phyloP scores from a whole-genome alignment of 2,113 vertebrate species.

The Chaenocephalus aceratus region DNA sequence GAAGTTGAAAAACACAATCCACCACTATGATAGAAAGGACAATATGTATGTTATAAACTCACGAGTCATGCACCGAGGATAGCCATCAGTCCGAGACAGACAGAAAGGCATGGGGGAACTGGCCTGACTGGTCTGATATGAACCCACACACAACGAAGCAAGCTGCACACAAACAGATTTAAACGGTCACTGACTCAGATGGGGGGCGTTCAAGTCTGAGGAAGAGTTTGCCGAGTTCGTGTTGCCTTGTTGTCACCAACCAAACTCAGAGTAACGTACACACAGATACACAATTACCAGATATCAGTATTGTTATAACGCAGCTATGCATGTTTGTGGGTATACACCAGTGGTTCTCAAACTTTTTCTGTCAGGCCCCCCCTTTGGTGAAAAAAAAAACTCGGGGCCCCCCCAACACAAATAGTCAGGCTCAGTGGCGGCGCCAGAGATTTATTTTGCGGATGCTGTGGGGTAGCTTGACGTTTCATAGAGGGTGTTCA shows the following conservation, averaged over 20 bases:
- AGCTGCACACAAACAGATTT: constrained; percentile 43
- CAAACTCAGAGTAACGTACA: not conserved
- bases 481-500: too few species aligned
- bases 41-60: not conserved
- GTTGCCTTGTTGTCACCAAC: not conserved
- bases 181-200: constrained; percentile 11
- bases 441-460: too few species aligned
- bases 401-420: too few species aligned
- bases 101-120: constrained; percentile 31
- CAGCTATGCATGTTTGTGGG: not conserved
- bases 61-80: not conserved
- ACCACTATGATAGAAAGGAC: not conserved
- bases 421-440: too few species aligned
- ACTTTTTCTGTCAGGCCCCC: too few species aligned
- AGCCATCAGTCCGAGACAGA: constrained; percentile 19
- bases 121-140: constrained; percentile 46
- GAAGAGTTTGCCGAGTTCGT: not conserved
- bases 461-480: too few species aligned
- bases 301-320: not conserved
- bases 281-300: not conserved
- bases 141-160: not conserved
- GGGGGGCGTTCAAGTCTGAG: not conserved
- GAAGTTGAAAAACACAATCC: not conserved
- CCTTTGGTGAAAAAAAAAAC: too few species aligned
- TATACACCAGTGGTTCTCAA: not conserved